Evolutionary conservation across 2,113 vertebrate species (phyloP).

Genomic region (Narcine bancroftii): DNA sequence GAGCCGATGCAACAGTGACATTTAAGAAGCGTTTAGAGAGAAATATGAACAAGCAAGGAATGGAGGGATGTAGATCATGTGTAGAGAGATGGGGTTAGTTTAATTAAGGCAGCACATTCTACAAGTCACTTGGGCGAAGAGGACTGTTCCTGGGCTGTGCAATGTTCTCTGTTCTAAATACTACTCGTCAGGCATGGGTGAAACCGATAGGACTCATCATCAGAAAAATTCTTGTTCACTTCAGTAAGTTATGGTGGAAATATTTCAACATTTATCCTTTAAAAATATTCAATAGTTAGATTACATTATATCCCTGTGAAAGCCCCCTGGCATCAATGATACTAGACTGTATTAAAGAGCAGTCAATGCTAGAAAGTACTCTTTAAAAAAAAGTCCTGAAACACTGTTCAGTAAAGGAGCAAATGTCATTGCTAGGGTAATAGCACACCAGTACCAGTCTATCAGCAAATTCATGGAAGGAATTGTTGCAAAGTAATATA

Average conservation of each 20-base stretch:
- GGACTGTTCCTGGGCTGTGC: too few species aligned
- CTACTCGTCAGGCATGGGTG: neutral
- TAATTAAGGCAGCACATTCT: too few species aligned
- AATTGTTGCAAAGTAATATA: neutral
- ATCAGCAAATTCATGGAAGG: conserved; percentile 15
- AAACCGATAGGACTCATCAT: neutral
- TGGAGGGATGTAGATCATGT: too few species aligned
- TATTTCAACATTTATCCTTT: neutral
- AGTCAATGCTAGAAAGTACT: neutral
- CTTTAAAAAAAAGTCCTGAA: neutral
- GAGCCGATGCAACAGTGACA: too few species aligned
- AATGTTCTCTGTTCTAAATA: too few species aligned
- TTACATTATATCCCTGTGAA: neutral
- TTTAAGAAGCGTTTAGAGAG: too few species aligned
- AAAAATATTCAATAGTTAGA: neutral
- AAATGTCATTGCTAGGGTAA: conserved; percentile 29
- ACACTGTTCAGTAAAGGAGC: neutral
- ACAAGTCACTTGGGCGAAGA: too few species aligned
- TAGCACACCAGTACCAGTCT: neutral
- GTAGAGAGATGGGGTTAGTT: too few species aligned
- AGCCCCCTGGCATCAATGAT: neutral
- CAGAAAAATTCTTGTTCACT: neutral
- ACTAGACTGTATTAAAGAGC: neutral
- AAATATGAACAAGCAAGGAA: too few species aligned
- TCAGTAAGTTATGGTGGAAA: neutral